Conservation (phyloP, 1,140 invertebrate genomes). For the Pogonomyrmex barbatus region DNA sequence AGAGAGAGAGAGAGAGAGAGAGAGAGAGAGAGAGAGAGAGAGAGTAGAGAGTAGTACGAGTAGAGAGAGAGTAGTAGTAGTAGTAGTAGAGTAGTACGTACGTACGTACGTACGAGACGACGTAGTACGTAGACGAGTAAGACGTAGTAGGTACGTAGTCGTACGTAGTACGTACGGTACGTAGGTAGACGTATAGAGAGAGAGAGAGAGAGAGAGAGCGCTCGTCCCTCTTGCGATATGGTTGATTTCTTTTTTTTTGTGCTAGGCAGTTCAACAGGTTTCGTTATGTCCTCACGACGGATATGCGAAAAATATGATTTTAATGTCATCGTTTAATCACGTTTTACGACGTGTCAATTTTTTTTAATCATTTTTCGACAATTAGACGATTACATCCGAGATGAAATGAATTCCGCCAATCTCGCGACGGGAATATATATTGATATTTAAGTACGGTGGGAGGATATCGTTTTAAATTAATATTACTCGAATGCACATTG, state of each 20-base stretch:
- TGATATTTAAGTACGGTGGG: neutral
- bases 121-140: too few relatives aligned
- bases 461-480: neutral
- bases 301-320: conserved; percentile 26
- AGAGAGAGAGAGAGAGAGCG: neutral
- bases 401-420: neutral
- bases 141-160: too few relatives aligned
- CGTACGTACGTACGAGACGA: too few relatives aligned
- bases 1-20: too few relatives aligned
- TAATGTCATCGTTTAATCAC: conserved; percentile 8
- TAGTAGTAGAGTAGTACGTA: too few relatives aligned
- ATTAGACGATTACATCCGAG: neutral
- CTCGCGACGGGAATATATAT: neutral
- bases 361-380: neutral
- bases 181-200: too few relatives aligned
- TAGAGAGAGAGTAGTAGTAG: too few relatives aligned
- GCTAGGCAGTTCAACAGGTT: conserved; percentile 35
- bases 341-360: neutral
- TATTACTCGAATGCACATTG: neutral
- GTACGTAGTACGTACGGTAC: too few relatives aligned
- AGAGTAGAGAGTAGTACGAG: too few relatives aligned
- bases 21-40: neutral
- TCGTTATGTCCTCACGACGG: neutral
- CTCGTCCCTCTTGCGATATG: neutral
- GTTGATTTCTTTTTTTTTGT: conserved; percentile 5